Evolutionary conservation across 2,113 vertebrate genomes (phyloP).

Genomic region (Microtus montanus): DNA sequence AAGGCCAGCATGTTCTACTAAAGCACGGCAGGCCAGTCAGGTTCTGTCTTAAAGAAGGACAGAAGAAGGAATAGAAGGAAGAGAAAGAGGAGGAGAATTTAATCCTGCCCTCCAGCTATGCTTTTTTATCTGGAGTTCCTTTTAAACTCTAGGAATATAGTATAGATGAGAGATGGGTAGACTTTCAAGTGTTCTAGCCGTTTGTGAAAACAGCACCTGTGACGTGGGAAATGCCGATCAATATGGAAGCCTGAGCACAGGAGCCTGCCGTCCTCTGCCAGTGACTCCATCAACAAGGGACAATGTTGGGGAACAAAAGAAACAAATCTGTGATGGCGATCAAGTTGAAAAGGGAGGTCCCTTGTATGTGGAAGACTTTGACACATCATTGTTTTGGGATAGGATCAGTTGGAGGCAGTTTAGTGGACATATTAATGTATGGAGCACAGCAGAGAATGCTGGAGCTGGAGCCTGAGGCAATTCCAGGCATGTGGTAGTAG

Average conservation of each 20-base stretch:
- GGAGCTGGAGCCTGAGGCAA: neutral
- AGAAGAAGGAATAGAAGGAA: neutral
- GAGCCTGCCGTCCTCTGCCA: neutral
- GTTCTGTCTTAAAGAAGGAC: neutral
- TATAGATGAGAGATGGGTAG: conserved; percentile 9
- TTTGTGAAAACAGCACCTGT: neutral
- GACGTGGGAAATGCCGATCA: neutral
- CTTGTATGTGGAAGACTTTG: neutral
- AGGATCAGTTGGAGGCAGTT: conserved; percentile 12
- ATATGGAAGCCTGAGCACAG: neutral
- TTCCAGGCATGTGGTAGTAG: neutral
- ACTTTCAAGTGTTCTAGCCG: neutral
- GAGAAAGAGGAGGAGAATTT: neutral
- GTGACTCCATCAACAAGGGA: neutral
- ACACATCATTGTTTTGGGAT: neutral
- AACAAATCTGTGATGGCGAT: neutral
- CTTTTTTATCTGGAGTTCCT: neutral
- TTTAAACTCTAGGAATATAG: conserved; percentile 32
- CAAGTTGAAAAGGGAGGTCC: neutral
- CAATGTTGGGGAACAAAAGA: neutral
- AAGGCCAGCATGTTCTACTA: too few species aligned
- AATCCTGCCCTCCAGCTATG: neutral
- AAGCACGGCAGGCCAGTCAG: too few species aligned
- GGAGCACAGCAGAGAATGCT: neutral
- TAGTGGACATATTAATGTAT: neutral